These are phyloP conservation scores for Bombylius discolor DNA, from an alignment of 2,888 invertebrate genomes.

Conservation along the genomic window DNA sequence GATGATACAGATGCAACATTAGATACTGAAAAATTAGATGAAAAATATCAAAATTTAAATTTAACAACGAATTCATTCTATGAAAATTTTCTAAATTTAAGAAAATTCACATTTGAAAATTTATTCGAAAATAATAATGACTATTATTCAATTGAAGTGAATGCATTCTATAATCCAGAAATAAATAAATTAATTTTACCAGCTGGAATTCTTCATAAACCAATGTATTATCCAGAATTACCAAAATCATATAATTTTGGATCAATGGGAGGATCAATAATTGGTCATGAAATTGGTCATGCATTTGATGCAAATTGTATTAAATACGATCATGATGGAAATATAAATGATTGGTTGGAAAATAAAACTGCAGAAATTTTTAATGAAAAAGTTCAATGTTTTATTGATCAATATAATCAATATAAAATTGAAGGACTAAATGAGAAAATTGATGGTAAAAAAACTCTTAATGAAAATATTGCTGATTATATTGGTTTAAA, in stretches of 20 bases:
- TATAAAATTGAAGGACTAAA: too few relatives aligned
- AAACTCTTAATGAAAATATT: too few relatives aligned
- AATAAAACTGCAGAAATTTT: too few relatives aligned
- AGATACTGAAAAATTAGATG: not conserved
- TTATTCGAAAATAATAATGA: not conserved
- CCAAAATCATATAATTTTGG: conserved; percentile 2
- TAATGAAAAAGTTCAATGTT: too few relatives aligned
- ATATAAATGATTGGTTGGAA: too few relatives aligned
- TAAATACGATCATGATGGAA: too few relatives aligned
- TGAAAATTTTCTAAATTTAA: not conserved
- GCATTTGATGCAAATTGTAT: not conserved
- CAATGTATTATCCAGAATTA: not conserved
- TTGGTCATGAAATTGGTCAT: conserved; percentile 3
- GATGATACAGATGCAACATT: not conserved
- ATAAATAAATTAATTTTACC: not conserved
- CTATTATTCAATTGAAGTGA: not conserved
- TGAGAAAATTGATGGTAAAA: too few relatives aligned
- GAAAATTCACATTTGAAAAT: not conserved
- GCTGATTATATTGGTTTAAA: too few relatives aligned
- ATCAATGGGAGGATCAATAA: not conserved
- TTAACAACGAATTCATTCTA: not conserved
- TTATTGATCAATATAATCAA: too few relatives aligned
- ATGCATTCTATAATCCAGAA: not conserved
- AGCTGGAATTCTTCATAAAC: not conserved
- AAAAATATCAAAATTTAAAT: not conserved